Conservation (phyloP, 2,797 vertebrate species). For the Numenius phaeopus region DNA sequence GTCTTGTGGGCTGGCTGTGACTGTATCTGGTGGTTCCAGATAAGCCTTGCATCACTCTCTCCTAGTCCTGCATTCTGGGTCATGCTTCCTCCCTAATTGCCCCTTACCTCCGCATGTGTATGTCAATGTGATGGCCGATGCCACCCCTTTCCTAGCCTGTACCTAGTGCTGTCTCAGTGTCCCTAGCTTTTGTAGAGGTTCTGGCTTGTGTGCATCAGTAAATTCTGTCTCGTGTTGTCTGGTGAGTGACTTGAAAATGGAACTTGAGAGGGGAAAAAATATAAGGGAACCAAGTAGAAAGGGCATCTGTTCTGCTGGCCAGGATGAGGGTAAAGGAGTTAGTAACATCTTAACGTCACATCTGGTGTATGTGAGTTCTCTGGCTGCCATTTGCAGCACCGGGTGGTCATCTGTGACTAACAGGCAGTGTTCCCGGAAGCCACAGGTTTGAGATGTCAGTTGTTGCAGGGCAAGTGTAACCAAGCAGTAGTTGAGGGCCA, state of each 20-base stretch:
- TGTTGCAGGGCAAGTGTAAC: background rate
- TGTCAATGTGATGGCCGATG: constrained; percentile 42
- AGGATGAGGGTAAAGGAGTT: background rate
- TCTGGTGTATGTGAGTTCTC: background rate
- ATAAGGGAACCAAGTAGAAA: background rate
- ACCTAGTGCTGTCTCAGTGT: constrained; percentile 16
- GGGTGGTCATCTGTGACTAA: background rate
- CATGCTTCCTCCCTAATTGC: background rate
- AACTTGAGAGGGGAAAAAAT: background rate
- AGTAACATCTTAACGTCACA: background rate
- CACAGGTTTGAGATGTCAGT: background rate
- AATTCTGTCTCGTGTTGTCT: constrained; percentile 37
- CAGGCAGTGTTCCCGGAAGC: background rate
- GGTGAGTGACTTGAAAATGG: background rate
- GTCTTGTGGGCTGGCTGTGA: constrained; percentile 67
- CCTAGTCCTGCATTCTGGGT: constrained; percentile 40
- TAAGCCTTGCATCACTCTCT: constrained; percentile 54
- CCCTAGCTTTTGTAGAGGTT: constrained; percentile 30
- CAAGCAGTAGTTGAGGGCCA: background rate
- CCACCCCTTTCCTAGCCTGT: background rate
- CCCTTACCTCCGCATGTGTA: constrained; percentile 51
- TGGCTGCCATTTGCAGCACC: background rate
- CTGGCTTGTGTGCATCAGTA: constrained; percentile 1
- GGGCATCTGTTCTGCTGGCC: background rate
- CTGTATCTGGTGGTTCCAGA: constrained; percentile 49